Evolutionary conservation across 2,888 invertebrate species (phyloP), one percentile per base, ranked within the genome.

Genomic region (Linnaemya vulpina): DNA sequence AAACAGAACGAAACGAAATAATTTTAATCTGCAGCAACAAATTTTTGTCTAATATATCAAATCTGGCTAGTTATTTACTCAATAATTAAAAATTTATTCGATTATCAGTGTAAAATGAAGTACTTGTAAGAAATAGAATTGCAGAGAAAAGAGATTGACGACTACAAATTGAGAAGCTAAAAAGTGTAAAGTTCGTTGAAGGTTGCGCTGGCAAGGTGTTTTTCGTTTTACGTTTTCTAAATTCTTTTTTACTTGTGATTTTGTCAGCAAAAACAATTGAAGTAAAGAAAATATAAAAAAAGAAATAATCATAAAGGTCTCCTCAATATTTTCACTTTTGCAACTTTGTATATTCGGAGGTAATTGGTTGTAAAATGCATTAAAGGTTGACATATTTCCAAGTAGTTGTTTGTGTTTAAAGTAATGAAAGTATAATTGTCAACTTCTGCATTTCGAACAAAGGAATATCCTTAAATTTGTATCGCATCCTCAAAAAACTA

Each of bases 101-200:
- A 40, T 35, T 46, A 70, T 38, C 38, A 25, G 46, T 67, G 46
- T 7, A 51, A 73, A 51, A 46, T 17, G 55, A 25, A 51, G 9
- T 15, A 55, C 4, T 51, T 15, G 4, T 11, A 7, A 13, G 25
- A 11, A 70, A 70, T 20, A 22, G 13, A 13, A 58, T n/a, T 53
- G 25, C 20, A 67, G 9, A 17, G 60, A 62, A 58, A 25, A 51
- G n/a, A 62, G 58, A 51, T n/a, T 38, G 35, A 49, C 38, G 58
- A 67, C 65, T 73, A 38, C 71, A 46, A 81, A 68, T 68, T 76
- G 63, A 84, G 76, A 79, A 84, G 85, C 63, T 71, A 86, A 89
- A 89, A 90, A 90, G 86, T 88, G 83, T 84, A 86, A 88, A 88
- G 87, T 88, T 88, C 86, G 87, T 70, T 84, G 71, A 84, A 73